Conservation (phyloP, 1,140 invertebrate genomes). For the Myzus persicae region DNA sequence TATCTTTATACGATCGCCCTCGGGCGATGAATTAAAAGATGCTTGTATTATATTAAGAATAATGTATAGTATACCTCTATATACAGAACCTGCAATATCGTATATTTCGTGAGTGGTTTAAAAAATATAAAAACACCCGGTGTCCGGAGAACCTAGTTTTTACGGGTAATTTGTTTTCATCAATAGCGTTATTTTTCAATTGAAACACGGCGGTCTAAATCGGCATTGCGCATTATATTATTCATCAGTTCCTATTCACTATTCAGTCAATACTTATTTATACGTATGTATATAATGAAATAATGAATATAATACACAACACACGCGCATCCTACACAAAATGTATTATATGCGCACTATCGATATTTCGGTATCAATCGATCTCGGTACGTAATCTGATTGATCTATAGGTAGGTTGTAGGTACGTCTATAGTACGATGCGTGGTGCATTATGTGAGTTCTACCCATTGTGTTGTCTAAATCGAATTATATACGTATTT, state of each 20-base stretch:
- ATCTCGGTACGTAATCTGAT: slow-evolving; percentile 34
- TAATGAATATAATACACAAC: slow-evolving; percentile 22
- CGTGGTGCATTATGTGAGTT: neutral
- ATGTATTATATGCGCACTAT: neutral
- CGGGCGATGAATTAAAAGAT: slow-evolving; percentile 32
- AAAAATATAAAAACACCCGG: neutral
- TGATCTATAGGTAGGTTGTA: slow-evolving; percentile 15
- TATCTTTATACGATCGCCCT: neutral
- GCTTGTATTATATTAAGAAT: neutral
- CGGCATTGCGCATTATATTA: slow-evolving; percentile 29
- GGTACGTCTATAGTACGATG: neutral
- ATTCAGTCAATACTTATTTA: neutral
- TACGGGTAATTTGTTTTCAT: slow-evolving; percentile 43
- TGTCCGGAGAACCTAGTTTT: slow-evolving; percentile 17
- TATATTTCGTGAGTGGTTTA: slow-evolving; percentile 12
- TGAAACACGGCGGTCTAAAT: slow-evolving; percentile 28
- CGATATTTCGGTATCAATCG: slow-evolving; percentile 29
- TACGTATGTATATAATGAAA: neutral
- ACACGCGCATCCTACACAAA: neutral
- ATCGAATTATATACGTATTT: slow-evolving; percentile 40
- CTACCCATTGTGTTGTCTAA: slow-evolving; percentile 27
- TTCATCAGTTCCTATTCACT: slow-evolving; percentile 25
- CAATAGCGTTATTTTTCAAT: slow-evolving; percentile 42
- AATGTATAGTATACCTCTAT: slow-evolving; percentile 8
- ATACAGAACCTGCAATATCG: neutral